A percentile compares a stretch with the other conserved stretches of the same genome.
Conservation (phyloP, 2,888 invertebrate genomes). For the Tillus elongatus region DNA sequence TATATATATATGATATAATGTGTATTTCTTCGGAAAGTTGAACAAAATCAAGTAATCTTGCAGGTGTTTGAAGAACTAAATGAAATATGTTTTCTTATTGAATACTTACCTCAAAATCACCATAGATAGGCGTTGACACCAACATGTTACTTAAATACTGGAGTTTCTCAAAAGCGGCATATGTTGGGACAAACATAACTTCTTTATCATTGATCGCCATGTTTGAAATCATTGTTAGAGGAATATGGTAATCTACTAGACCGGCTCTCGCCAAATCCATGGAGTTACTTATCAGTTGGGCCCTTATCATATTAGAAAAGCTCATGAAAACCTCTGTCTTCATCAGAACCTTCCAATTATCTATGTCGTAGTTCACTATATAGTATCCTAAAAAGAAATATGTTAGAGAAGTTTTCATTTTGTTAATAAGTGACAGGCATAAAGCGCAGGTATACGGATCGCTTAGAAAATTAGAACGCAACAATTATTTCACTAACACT, state of each 20-base stretch:
- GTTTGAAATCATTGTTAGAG: conserved; percentile 45
- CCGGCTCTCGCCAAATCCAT: conserved; percentile 51
- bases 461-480: too few relatives aligned
- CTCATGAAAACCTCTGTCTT: conserved; percentile 44
- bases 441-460: too few relatives aligned
- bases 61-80: too few relatives aligned
- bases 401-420: too few relatives aligned
- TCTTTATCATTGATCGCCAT: conserved; percentile 43
- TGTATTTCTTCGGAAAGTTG: too few relatives aligned
- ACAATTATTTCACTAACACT: too few relatives aligned
- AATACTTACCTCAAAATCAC: conserved; percentile 48
- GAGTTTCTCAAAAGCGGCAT: conserved; percentile 49
- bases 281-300: conserved; percentile 62
- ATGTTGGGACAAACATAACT: conserved; percentile 51
- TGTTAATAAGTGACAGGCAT: too few relatives aligned
- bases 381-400: conserved; percentile 49
- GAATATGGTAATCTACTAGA: conserved; percentile 48
- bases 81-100: too few relatives aligned
- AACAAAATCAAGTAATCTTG: too few relatives aligned
- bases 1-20: too few relatives aligned
- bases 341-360: conserved; percentile 49
- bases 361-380: conserved; percentile 56
- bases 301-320: conserved; percentile 52
- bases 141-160: conserved; percentile 50
- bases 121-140: conserved; percentile 49